These are phyloP conservation scores for Scaptomyza flava DNA, from an alignment of 2,888 invertebrate genomes.

Conservation along the genomic window DNA sequence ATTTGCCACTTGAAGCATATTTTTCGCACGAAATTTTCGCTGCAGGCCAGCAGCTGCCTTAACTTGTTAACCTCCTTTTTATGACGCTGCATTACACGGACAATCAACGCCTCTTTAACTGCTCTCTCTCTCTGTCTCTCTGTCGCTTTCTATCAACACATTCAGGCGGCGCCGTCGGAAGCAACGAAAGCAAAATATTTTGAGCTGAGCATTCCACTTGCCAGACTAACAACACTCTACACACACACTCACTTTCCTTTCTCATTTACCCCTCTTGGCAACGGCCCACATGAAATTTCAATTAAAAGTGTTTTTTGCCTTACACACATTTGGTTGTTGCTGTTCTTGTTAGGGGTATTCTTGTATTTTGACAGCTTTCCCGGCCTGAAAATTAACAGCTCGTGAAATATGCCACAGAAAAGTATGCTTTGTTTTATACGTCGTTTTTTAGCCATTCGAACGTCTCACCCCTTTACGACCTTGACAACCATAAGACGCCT, in stretches of 20 bases:
- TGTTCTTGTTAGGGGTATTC: slow-evolving; percentile 4
- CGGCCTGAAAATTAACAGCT: slow-evolving; percentile 66
- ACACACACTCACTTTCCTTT: neutral
- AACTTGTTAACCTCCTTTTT: slow-evolving; percentile 76
- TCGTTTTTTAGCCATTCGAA: slow-evolving; percentile 16
- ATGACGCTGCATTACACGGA: slow-evolving; percentile 63
- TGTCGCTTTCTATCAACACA: slow-evolving; percentile 1
- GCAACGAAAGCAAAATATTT: slow-evolving; percentile 64
- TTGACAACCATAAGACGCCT: slow-evolving; percentile 45
- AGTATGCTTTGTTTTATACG: slow-evolving; percentile 55
- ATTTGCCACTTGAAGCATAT: slow-evolving; percentile 36
- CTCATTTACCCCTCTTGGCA: neutral
- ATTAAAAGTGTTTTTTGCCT: slow-evolving; percentile 60
- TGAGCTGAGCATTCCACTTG: slow-evolving; percentile 52
- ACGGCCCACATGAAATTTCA: slow-evolving; percentile 66
- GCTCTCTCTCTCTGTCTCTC: slow-evolving; percentile 42
- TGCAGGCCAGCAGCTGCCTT: slow-evolving; percentile 38
- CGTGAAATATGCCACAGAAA: slow-evolving; percentile 67
- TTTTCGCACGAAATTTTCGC: slow-evolving; percentile 53
- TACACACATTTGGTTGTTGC: slow-evolving; percentile 23
- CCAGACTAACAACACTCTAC: neutral
- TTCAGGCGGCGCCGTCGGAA: slow-evolving; percentile 40
- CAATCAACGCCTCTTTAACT: slow-evolving; percentile 65
- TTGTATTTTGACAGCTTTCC: slow-evolving; percentile 45
- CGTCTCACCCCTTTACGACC: slow-evolving; percentile 36